Evolutionary conservation across 2,113 vertebrate species (phyloP).

Genomic region (Spea bombifrons): DNA sequence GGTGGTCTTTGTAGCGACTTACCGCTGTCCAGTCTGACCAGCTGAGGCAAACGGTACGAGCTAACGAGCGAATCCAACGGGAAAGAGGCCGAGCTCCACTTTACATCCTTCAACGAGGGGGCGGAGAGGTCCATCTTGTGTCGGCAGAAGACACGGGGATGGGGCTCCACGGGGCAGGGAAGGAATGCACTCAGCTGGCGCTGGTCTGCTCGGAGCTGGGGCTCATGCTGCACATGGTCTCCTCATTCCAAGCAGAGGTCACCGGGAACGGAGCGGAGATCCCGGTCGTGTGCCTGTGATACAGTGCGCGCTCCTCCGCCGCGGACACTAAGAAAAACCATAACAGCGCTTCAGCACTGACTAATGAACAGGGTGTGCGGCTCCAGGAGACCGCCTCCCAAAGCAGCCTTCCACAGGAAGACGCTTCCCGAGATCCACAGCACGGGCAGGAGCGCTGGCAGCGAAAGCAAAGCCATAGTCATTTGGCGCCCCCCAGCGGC

Average conservation of each 20-base stretch:
- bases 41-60: slow-evolving; percentile 86
- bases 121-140: slow-evolving; percentile 49
- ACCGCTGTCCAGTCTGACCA: slow-evolving; percentile 83
- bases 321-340: slow-evolving; percentile 72
- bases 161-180: neutral
- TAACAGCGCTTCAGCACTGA: slow-evolving; percentile 68
- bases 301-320: neutral
- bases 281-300: neutral
- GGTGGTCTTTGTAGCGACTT: slow-evolving; percentile 50
- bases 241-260: neutral
- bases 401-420: slow-evolving; percentile 44
- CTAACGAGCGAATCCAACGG: slow-evolving; percentile 88
- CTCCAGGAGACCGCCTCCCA: slow-evolving; percentile 55
- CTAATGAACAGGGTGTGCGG: slow-evolving; percentile 73
- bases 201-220: neutral
- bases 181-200: neutral
- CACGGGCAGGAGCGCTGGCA: neutral
- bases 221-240: neutral
- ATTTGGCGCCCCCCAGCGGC: neutral
- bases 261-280: neutral
- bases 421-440: slow-evolving; percentile 33
- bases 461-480: neutral
- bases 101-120: slow-evolving; percentile 85
- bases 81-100: slow-evolving; percentile 86
- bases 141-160: neutral